These are phyloP conservation scores for Thymelicus lineola DNA, from an alignment of 2,888 invertebrate species.

Conservation along the genomic window DNA sequence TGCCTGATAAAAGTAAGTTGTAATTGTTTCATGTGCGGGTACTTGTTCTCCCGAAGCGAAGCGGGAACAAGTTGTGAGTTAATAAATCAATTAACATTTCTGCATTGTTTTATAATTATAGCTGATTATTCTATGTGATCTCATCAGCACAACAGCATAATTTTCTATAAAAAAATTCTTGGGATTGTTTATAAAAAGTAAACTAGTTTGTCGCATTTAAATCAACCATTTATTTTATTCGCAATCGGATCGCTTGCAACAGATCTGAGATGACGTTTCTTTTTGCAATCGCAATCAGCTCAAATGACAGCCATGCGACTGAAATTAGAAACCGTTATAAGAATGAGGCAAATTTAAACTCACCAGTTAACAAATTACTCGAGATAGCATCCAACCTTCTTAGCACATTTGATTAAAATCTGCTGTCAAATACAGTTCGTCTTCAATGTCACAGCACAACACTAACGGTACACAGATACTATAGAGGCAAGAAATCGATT, in stretches of 20 bases:
- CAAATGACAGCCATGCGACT: slow-evolving; percentile 27
- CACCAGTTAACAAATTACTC: slow-evolving; percentile 45
- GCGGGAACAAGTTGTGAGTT: neutral
- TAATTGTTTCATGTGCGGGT: no score
- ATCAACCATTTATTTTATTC: neutral
- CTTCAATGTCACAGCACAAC: slow-evolving; percentile 73
- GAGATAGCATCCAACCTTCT: slow-evolving; percentile 73
- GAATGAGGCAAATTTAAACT: slow-evolving; percentile 33
- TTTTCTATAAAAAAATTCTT: slow-evolving; percentile 4
- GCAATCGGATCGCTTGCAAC: slow-evolving; percentile 24
- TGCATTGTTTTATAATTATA: slow-evolving; percentile 34
- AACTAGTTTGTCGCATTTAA: neutral
- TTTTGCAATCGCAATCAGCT: slow-evolving; percentile 28
- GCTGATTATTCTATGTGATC: slow-evolving; percentile 38
- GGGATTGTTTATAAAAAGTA: neutral
- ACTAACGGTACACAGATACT: slow-evolving; percentile 72
- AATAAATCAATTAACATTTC: slow-evolving; percentile 30
- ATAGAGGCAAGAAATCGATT: slow-evolving; percentile 74
- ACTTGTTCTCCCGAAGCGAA: no score
- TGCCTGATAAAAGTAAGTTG: no score
- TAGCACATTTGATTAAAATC: slow-evolving; percentile 42
- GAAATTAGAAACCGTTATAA: slow-evolving; percentile 36
- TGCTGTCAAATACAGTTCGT: slow-evolving; percentile 46
- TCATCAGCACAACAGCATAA: slow-evolving; percentile 10
- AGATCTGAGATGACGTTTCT: slow-evolving; percentile 25